Base-by-base conservation (phyloP, 2,113 vertebrate species). In the Thamnaconus septentrionalis region DNA sequence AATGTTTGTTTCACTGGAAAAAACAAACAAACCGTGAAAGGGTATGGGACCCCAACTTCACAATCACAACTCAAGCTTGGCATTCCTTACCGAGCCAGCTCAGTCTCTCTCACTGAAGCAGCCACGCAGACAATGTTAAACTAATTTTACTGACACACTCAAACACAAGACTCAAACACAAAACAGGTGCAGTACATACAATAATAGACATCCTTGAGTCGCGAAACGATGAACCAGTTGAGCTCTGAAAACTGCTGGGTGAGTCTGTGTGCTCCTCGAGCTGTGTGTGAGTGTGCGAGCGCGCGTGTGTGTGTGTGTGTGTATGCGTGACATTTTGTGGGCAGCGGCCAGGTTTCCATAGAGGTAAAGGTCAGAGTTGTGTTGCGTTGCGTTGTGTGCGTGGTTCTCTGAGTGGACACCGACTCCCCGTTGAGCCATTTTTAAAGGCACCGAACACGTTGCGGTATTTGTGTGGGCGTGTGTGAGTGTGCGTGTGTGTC, bases 381-480 rank as follows among this genome's bases (percentile, higher is more conserved):
- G 18, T 31, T 31, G 18, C 18, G 18, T 31, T 31, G 18, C 18
- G 18, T 31, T 45, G 44, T 45, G 53, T 11, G 40, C 5, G 53
- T 41, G 52, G 7, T 31, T 7, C 3, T 39, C 18, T 53, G 52
- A 40, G 54, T 42, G 41, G 18, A 31, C 18, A 31, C 18, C 18
- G 54, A 41, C 61, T 64, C 66, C 54, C 66, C 58, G 75, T 44
- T 72, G 56, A 53, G 53, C 56, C 57, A 18, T 69, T 66, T 56
- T 42, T 31, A 31, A 31, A 39, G 31, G 48, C 53, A 58, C 58
- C 50, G 57, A 67, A 61, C 12, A 48, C 51, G 49, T 41, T 56
- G 64, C 43, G 5, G 10, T 44, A 42, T 60, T 42, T 65, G 58
- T 73, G 48, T 41, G 56, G 18, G 18, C 18, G 2, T 31, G 18